These are phyloP conservation scores for Drosophila tani DNA, from an alignment of 1,140 invertebrate species.

Conservation along the genomic window DNA sequence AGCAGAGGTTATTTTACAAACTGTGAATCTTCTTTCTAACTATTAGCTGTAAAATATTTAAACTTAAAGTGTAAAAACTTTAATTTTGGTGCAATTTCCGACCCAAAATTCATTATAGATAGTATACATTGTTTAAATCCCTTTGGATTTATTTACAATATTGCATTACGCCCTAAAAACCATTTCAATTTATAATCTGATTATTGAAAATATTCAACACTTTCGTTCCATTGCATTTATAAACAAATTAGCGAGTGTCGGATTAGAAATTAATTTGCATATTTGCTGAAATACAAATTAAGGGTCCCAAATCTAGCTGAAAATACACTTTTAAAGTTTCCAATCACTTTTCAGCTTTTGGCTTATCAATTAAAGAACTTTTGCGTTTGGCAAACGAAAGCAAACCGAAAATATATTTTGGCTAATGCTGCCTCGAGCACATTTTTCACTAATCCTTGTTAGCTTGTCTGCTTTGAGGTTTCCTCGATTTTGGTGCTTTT, in stretches of 20 bases:
- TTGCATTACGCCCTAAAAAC: slow-evolving; percentile 4
- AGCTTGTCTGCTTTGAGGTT: slow-evolving; percentile 74
- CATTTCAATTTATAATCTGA: slow-evolving; percentile 36
- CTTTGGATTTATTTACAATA: background rate
- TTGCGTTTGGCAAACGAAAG: slow-evolving; percentile 5
- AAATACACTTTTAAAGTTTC: slow-evolving; percentile 11
- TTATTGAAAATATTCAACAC: slow-evolving; percentile 47
- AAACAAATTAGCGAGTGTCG: slow-evolving; percentile 33
- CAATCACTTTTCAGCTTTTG: slow-evolving; percentile 22
- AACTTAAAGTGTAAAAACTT: background rate
- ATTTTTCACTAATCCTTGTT: slow-evolving; percentile 63
- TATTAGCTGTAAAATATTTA: background rate
- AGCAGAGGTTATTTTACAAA: background rate
- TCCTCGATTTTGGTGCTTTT: slow-evolving; percentile 4
- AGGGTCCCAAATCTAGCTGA: background rate
- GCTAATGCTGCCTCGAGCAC: slow-evolving; percentile 36
- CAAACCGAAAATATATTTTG: slow-evolving; percentile 37
- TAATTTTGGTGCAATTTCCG: background rate
- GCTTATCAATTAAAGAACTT: slow-evolving; percentile 22
- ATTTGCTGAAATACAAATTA: slow-evolving; percentile 22
- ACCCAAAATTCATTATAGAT: background rate
- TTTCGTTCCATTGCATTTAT: slow-evolving; percentile 33
- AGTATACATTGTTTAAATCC: background rate
- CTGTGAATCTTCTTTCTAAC: too few species aligned
- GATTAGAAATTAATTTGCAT: slow-evolving; percentile 48